These are phyloP conservation scores for Conomelus anceps DNA, from an alignment of 2,888 invertebrate species.

Conservation along the genomic window DNA sequence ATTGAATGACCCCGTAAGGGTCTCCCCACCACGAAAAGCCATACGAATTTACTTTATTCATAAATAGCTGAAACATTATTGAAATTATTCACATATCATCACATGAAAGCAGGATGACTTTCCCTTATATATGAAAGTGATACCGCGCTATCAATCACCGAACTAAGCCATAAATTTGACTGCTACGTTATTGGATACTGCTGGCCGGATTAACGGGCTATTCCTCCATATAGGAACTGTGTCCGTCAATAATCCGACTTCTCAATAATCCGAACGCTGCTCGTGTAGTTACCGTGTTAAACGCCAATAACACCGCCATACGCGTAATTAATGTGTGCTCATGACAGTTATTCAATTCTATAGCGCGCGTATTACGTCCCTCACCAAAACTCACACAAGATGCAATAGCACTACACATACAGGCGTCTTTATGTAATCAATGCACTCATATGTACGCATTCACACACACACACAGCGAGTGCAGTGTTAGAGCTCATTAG, in stretches of 20 bases:
- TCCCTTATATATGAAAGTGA: background rate
- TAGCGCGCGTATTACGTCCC: background rate
- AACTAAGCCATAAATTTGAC: background rate
- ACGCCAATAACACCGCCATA: background rate
- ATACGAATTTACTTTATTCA: too few species aligned
- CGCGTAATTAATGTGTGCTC: background rate
- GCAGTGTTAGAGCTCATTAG: too few species aligned
- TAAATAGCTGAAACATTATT: background rate
- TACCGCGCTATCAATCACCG: background rate
- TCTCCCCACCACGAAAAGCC: too few species aligned
- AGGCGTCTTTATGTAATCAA: background rate
- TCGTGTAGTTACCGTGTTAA: background rate
- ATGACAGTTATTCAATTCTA: background rate
- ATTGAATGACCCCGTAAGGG: too few species aligned
- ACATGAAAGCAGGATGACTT: background rate
- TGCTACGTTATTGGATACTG: too few species aligned
- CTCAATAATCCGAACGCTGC: background rate
- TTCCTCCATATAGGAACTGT: background rate
- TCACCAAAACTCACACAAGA: background rate
- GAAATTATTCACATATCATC: background rate
- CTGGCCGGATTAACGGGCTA: background rate
- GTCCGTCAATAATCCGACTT: background rate
- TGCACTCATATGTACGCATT: background rate
- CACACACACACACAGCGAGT: too few species aligned
- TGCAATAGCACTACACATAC: background rate